A percentile compares a stretch with the other conserved stretches of the same genome.
phyloP scores from a whole-genome alignment of 1,140 invertebrate species.

The Procambarus virginalis region DNA sequence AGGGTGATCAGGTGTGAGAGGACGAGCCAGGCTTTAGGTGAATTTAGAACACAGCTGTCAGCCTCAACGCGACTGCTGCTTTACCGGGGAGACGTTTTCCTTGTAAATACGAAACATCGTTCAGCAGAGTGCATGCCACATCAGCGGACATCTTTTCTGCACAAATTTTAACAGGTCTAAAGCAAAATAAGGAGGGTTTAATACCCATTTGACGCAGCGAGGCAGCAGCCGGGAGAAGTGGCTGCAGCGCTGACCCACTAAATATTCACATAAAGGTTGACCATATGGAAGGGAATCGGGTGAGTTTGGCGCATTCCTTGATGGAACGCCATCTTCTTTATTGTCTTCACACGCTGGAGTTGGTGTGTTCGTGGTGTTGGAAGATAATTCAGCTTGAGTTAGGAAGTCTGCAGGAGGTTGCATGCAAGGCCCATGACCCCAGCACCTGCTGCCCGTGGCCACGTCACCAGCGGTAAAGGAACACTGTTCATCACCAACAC shows the following conservation, averaged over 20 bases:
- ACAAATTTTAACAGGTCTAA: not conserved
- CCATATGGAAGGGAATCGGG: slow-evolving; percentile 15
- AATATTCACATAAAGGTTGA: slow-evolving; percentile 26
- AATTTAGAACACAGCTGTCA: slow-evolving; percentile 4
- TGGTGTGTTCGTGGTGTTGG: not conserved
- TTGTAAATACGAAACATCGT: not conserved
- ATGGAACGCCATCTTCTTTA: not conserved
- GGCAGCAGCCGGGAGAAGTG: not conserved
- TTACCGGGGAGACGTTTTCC: not conserved
- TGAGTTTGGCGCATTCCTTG: not conserved
- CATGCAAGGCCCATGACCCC: not conserved
- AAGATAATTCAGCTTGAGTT: not conserved
- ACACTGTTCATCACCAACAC: not conserved
- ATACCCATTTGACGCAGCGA: too few relatives aligned
- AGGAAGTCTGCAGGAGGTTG: not conserved
- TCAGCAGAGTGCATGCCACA: not conserved
- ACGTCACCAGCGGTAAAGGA: not conserved
- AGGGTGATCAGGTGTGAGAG: not conserved
- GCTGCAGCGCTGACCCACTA: slow-evolving; percentile 20
- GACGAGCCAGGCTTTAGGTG: not conserved
- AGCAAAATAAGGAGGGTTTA: too few relatives aligned
- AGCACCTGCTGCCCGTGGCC: not conserved
- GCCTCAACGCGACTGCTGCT: too few relatives aligned
- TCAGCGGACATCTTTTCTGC: not conserved
- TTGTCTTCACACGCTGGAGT: not conserved